phyloP scores from a whole-genome alignment of 2,888 invertebrate species.

The Dinocampus coccinellae region DNA sequence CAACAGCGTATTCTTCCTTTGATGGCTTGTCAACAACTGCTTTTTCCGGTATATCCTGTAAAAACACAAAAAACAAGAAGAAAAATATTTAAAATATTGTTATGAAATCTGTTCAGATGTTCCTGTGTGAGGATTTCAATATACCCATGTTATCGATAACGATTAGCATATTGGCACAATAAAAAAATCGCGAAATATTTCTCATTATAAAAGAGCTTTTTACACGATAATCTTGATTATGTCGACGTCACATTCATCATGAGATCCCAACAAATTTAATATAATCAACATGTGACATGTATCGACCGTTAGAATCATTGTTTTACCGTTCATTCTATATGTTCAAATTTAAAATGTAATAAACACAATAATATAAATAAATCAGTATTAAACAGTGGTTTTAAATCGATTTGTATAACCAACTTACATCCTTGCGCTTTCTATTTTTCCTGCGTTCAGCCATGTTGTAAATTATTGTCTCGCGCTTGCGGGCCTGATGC shows the following conservation, averaged over 20 bases:
- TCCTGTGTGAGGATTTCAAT: not conserved
- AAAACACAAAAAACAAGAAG: slow-evolving; percentile 2
- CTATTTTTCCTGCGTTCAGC: slow-evolving; percentile 77
- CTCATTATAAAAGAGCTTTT: not conserved
- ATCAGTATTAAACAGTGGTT: not conserved
- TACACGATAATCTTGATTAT: not conserved
- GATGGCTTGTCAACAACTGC: slow-evolving; percentile 80
- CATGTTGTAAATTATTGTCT: slow-evolving; percentile 69
- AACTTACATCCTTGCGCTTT: slow-evolving; percentile 76
- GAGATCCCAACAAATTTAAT: not conserved
- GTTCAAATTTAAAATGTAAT: not conserved
- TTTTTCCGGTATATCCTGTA: slow-evolving; percentile 69
- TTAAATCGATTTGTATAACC: slow-evolving; percentile 39
- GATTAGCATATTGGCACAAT: not conserved
- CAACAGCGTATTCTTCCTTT: slow-evolving; percentile 93
- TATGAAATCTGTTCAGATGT: not conserved
- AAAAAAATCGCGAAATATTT: not conserved
- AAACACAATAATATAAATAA: not conserved
- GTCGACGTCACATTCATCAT: not conserved
- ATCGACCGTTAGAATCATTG: not conserved
- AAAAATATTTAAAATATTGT: not conserved
- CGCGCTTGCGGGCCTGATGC: slow-evolving; percentile 54
- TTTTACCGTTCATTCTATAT: not conserved
- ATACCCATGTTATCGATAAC: not conserved
- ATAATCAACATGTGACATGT: not conserved